Evolutionary conservation across 2,797 vertebrate genomes (phyloP).

Genomic region (Rhinogobio ventralis): DNA sequence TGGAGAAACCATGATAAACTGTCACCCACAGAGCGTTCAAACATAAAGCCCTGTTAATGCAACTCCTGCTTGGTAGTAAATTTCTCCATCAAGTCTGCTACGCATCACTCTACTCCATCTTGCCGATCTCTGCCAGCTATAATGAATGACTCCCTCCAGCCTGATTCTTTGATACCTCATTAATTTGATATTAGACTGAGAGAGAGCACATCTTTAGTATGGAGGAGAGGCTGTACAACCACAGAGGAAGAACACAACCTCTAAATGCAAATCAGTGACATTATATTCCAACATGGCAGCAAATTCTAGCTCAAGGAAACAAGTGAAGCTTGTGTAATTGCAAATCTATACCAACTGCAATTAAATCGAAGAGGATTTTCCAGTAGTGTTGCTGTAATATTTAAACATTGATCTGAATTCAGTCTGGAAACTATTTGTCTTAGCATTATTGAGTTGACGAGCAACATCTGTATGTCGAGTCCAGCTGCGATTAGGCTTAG

Average conservation of each 20-base stretch:
- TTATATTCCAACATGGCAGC: not conserved
- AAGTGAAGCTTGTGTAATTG: conserved; percentile 6
- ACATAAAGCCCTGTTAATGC: not conserved
- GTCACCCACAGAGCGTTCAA: not conserved
- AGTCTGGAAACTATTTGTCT: conserved; percentile 1
- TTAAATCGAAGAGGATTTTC: conserved; percentile 11
- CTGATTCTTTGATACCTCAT: conserved; percentile 44
- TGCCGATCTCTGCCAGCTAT: conserved; percentile 10
- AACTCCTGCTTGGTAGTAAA: conserved; percentile 6
- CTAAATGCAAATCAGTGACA: not conserved
- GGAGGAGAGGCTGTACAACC: not conserved
- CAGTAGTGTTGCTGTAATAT: not conserved
- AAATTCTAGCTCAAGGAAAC: not conserved
- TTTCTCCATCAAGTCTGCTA: conserved; percentile 18
- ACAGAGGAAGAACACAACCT: not conserved
- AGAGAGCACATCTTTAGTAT: conserved; percentile 22
- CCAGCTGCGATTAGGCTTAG: not conserved
- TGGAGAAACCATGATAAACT: not conserved
- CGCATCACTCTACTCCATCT: conserved; percentile 7
- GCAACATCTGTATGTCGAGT: not conserved
- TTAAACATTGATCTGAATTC: not conserved
- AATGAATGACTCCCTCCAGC: conserved; percentile 22
- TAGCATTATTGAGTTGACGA: not conserved
- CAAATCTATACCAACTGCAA: conserved; percentile 10
- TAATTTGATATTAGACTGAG: conserved; percentile 31